A percentile compares a stretch with the other conserved stretches of the same genome.
phyloP scores from a whole-genome alignment of 2,888 invertebrate genomes.

The Thymelicus sylvestris region DNA sequence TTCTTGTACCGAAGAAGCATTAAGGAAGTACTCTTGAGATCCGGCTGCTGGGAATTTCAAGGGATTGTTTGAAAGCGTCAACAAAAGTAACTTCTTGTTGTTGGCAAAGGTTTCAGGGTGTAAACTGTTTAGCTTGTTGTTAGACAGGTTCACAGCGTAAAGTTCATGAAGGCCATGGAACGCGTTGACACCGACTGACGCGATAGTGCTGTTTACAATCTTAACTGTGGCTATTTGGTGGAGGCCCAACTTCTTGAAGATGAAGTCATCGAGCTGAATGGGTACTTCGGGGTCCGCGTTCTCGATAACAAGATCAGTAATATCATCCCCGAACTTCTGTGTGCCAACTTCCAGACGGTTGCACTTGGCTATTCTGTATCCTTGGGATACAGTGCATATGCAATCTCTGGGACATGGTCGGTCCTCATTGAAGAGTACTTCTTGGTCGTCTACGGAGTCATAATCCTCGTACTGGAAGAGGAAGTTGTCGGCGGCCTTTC shows the following conservation, averaged over 20 bases:
- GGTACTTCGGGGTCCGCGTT: conserved; percentile 85
- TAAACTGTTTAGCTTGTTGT: conserved; percentile 87
- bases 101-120: conserved; percentile 89
- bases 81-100: conserved; percentile 86
- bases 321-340: conserved; percentile 87
- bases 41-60: conserved; percentile 76
- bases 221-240: conserved; percentile 87
- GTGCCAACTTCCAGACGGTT: conserved; percentile 87
- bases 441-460: conserved; percentile 77
- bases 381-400: conserved; percentile 85
- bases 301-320: conserved; percentile 87
- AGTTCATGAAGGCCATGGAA: conserved; percentile 88
- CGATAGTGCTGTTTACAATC: conserved; percentile 88
- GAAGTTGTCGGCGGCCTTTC: conserved; percentile 60
- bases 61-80: conserved; percentile 88
- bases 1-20: conserved; percentile 87
- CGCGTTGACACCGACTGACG: conserved; percentile 87
- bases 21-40: conserved; percentile 80
- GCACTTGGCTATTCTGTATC: conserved; percentile 87
- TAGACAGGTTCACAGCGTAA: conserved; percentile 88
- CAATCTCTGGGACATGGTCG: conserved; percentile 87
- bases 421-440: conserved; percentile 76
- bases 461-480: conserved; percentile 74
- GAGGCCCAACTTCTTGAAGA: conserved; percentile 86
- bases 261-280: conserved; percentile 84